These are phyloP conservation scores for Diceros bicornis DNA, from an alignment of 2,797 vertebrate genomes.

Conservation along the genomic window DNA sequence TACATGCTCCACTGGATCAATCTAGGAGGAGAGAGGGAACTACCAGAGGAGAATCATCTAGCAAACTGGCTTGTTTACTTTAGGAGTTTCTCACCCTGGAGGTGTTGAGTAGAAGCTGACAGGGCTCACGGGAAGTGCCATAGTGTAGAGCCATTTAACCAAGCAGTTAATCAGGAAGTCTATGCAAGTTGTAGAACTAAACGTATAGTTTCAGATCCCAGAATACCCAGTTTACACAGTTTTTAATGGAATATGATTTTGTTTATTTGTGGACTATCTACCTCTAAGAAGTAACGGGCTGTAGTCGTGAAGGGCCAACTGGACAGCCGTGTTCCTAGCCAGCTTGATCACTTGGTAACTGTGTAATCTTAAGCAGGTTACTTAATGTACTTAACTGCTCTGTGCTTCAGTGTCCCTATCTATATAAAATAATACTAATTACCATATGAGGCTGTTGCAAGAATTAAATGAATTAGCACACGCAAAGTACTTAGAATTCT, in stretches of 20 bases:
- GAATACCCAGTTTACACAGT: background rate
- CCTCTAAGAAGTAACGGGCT: background rate
- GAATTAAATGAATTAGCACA: background rate
- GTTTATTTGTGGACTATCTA: background rate
- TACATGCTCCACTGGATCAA: background rate
- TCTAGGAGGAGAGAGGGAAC: background rate
- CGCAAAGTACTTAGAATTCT: background rate
- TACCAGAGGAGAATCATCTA: background rate
- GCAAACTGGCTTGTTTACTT: background rate
- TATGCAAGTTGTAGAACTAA: background rate
- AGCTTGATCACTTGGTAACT: background rate
- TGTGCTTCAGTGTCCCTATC: background rate
- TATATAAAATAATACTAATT: background rate
- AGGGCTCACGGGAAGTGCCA: background rate
- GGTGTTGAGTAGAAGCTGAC: background rate
- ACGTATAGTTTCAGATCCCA: background rate
- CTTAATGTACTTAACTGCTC: background rate
- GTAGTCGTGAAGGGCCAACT: background rate
- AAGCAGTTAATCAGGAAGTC: background rate
- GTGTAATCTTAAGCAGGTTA: background rate
- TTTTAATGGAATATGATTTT: background rate
- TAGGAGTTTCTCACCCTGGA: background rate
- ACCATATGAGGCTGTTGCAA: background rate
- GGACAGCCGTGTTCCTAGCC: background rate
- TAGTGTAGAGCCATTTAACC: background rate